Percentiles rank a stretch among this genome's conserved stretches.
Evolutionary conservation across 2,113 vertebrate genomes (phyloP).

Genomic region (Galeopterus variegatus): DNA sequence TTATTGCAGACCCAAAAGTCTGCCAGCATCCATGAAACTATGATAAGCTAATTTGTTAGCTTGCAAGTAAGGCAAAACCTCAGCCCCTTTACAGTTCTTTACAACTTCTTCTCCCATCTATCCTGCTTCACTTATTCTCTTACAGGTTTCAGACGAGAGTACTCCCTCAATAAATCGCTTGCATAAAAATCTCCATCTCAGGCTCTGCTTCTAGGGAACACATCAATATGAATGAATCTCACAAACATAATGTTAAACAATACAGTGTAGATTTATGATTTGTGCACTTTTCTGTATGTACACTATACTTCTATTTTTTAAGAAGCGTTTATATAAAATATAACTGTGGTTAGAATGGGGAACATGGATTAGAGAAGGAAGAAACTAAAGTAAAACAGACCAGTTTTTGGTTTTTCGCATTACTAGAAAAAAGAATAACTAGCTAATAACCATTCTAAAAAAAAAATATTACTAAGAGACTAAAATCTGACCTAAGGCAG

Average conservation of each 20-base stretch:
- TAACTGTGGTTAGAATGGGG: neutral
- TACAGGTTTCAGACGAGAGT: neutral
- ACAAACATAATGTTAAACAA: neutral
- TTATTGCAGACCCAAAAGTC: neutral
- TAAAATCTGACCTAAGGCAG: conserved; percentile 19
- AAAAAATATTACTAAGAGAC: conserved; percentile 20
- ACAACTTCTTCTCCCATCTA: neutral
- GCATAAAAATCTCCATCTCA: neutral
- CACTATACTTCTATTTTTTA: neutral
- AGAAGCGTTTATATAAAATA: neutral
- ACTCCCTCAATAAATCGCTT: neutral
- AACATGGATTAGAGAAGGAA: neutral
- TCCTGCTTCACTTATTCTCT: neutral
- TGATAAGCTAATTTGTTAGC: neutral
- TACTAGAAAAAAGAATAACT: neutral
- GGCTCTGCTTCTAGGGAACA: neutral
- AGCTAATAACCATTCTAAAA: neutral
- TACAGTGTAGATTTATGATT: neutral
- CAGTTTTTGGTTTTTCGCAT: neutral
- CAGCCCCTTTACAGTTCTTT: neutral
- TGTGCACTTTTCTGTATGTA: neutral
- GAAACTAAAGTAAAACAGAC: neutral
- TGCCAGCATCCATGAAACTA: neutral
- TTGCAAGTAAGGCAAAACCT: neutral
- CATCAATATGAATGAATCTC: neutral